Base-by-base conservation (phyloP, 2,888 invertebrate genomes). In the Disparrhopalites patrizii region DNA sequence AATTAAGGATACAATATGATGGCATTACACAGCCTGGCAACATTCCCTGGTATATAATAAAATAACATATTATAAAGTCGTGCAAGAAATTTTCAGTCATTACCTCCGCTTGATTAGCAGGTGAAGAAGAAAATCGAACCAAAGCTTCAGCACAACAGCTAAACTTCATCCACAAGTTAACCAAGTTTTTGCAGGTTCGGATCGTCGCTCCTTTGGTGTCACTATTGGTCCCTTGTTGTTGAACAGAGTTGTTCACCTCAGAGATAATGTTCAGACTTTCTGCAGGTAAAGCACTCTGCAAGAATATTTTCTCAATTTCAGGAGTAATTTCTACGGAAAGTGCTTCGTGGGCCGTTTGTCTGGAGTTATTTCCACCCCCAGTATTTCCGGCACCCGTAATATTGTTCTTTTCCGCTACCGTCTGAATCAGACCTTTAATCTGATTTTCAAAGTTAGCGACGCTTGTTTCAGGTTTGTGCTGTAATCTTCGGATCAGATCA, bases 121-220 rank as follows among this genome's bases (percentile, higher is more conserved):
- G 68, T 57, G 66, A 67, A 43, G n/a, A 15, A 52, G 68, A 70
- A 20, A 69, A 67, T 23, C 68, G 68, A 13, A 70, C 70, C 15
- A 73, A 68, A 2, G 70, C 70, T 65, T 73, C 70, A 13, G 73
- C 67, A 55, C 70, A 70, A 18, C 64, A 70, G 36, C 70, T 67
- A 8, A 68, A 65, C 31, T 57, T 68, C 67, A 73, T 71, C 73
- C 73, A 73, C 55, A 65, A 65, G 10, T 71, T 69, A 23, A 70
- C 30, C 3, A 73, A 52, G 18, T 63, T 58, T 51, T 70, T 69
- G 68, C 5, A 27, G 20, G 20, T 18, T 23, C 30, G 27, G 3
- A 36, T 3, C 18, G 25, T 27, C 18, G 7, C 23, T 27, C 20
- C 3, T 13, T 13, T 10, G 8, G 8, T 10, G 36, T 36, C 23